Conservation (phyloP, 2,797 vertebrate species). For the Alcedo quadribrachys region DNA sequence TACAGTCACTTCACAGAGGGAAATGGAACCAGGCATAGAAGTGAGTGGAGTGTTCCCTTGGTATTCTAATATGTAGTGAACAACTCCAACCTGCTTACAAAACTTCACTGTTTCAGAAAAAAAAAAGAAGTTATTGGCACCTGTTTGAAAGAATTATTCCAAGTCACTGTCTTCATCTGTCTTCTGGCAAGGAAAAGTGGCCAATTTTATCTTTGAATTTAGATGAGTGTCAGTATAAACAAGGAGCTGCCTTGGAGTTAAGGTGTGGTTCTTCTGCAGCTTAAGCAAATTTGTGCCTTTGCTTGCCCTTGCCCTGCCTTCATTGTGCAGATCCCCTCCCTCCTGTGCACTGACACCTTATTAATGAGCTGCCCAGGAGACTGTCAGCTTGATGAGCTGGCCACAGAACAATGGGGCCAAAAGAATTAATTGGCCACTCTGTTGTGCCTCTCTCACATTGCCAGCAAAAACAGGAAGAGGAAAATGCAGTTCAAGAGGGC, state of each 20-base stretch:
- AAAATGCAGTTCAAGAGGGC: neutral
- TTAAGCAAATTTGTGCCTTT: fast-evolving
- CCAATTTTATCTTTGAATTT: neutral
- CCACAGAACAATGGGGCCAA: neutral
- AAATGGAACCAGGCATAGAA: neutral
- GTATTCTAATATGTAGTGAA: neutral
- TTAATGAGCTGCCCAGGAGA: neutral
- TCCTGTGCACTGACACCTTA: neutral
- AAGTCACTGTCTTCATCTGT: neutral
- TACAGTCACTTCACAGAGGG: neutral
- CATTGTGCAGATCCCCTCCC: neutral
- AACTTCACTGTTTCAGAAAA: neutral
- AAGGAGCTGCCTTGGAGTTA: neutral
- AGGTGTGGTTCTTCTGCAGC: neutral
- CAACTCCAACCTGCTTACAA: neutral
- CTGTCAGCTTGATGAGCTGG: neutral
- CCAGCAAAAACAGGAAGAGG: neutral
- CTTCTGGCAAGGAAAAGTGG: neutral
- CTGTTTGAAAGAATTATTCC: neutral
- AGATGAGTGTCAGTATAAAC: neutral
- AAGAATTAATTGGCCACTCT: neutral
- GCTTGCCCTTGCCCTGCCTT: neutral
- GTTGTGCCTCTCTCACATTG: neutral
- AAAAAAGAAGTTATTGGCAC: neutral
- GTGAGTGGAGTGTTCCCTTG: neutral